phyloP scores from a whole-genome alignment of 2,113 vertebrate genomes.

The Poecile atricapillus region DNA sequence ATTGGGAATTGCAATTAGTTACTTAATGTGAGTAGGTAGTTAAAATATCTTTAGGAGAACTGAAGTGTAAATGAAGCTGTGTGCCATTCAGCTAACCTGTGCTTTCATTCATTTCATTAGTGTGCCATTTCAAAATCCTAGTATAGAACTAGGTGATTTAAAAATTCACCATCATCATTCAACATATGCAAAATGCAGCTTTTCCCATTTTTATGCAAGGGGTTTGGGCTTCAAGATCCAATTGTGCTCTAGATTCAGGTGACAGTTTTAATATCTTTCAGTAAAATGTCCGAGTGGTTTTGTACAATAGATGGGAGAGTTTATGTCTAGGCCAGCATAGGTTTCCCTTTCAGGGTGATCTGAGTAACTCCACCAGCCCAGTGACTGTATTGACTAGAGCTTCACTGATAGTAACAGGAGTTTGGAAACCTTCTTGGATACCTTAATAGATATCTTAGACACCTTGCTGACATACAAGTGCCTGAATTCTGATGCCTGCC shows the following conservation, averaged over 20 bases:
- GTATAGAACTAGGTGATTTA: neutral
- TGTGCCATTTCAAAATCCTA: neutral
- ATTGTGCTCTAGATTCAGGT: neutral
- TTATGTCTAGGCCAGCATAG: neutral
- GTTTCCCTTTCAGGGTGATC: neutral
- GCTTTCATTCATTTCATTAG: constrained; percentile 1
- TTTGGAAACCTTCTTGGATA: neutral
- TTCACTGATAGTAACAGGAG: neutral
- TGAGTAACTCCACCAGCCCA: neutral
- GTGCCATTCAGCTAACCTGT: constrained; percentile 17
- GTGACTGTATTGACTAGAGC: neutral
- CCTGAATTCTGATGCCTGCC: neutral
- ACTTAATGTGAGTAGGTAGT: constrained; percentile 33
- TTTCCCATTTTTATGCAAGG: neutral
- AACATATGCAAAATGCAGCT: neutral
- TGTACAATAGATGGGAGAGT: neutral
- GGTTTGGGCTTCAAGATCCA: neutral
- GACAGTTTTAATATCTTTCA: neutral
- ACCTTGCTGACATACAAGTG: neutral
- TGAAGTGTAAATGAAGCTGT: constrained; percentile 39
- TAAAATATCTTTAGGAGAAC: constrained; percentile 35
- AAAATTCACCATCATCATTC: neutral
- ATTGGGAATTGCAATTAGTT: constrained; percentile 47
- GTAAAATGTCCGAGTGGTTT: neutral
- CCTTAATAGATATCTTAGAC: neutral